phyloP scores from a whole-genome alignment of 2,888 invertebrate species.

The Acronicta alni region DNA sequence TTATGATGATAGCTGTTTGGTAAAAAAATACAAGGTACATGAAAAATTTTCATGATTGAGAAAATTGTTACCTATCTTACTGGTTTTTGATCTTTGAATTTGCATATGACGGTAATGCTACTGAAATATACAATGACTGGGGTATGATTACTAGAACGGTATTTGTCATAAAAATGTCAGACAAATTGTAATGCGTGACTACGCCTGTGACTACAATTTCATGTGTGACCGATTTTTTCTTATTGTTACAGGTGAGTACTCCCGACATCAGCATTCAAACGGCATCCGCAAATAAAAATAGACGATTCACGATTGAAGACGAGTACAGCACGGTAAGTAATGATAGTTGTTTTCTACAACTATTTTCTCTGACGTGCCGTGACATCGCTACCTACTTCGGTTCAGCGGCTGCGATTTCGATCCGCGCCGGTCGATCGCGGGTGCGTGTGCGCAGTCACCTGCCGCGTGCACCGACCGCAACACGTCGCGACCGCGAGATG shows the following conservation, averaged over 20 bases:
- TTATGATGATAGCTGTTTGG: background rate
- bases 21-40: background rate
- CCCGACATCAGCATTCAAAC: conserved; percentile 67
- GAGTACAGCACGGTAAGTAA: conserved; percentile 73
- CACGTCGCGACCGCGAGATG: conserved; percentile 68
- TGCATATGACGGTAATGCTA: no score
- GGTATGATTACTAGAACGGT: conserved; percentile 7
- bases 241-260: conserved; percentile 74
- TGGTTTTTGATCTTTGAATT: no score
- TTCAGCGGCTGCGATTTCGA: conserved; percentile 69
- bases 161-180: background rate
- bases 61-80: no score
- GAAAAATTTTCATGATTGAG: no score
- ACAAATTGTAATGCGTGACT: conserved; percentile 24
- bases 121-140: no score
- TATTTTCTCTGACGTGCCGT: conserved; percentile 78
- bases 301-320: conserved; percentile 61
- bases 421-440: conserved; percentile 62
- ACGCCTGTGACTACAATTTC: conserved; percentile 46
- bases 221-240: conserved; percentile 68
- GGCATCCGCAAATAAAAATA: conserved; percentile 74
- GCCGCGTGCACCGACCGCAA: conserved; percentile 72
- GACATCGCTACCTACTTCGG: conserved; percentile 80
- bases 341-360: conserved; percentile 77
- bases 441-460: conserved; percentile 77